phyloP scores from a whole-genome alignment of 35 echinoderm and acorn worm species.

The Lytechinus variegatus region DNA sequence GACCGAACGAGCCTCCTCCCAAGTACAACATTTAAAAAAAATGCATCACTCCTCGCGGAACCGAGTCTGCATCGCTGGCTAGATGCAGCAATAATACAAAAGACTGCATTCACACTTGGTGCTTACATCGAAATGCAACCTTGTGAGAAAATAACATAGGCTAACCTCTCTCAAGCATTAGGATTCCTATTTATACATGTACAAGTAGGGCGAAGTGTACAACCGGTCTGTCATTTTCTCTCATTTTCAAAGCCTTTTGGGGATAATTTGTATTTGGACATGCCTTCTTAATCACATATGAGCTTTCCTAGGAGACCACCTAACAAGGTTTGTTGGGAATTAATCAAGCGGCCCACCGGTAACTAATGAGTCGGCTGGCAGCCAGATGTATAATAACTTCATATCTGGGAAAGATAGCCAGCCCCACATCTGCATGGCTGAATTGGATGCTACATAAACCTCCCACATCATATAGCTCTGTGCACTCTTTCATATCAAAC shows the following conservation, averaged over 20 bases:
- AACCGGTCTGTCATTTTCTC: not conserved
- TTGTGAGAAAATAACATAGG: not conserved
- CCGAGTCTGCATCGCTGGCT: not conserved
- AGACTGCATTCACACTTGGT: not conserved
- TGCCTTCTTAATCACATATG: not conserved
- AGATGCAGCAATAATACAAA: not conserved
- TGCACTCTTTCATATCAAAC: not conserved
- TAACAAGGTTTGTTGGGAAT: constrained; percentile 18
- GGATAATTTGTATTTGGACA: not conserved
- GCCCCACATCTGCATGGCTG: not conserved
- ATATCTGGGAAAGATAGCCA: not conserved
- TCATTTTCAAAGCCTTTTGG: not conserved
- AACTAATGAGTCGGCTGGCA: not conserved
- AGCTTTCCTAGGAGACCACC: not conserved
- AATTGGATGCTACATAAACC: not conserved
- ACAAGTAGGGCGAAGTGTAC: not conserved
- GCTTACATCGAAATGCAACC: not conserved
- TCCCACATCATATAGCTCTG: not conserved
- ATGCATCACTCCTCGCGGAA: not conserved
- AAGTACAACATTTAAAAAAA: not conserved
- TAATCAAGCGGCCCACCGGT: not conserved
- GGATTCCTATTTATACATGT: not conserved
- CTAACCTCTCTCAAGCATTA: not conserved
- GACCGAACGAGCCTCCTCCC: not conserved
- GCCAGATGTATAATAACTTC: constrained; percentile 3